phyloP scores from a whole-genome alignment of 2,888 invertebrate genomes.

The Prosopocoilus inquinatus region DNA sequence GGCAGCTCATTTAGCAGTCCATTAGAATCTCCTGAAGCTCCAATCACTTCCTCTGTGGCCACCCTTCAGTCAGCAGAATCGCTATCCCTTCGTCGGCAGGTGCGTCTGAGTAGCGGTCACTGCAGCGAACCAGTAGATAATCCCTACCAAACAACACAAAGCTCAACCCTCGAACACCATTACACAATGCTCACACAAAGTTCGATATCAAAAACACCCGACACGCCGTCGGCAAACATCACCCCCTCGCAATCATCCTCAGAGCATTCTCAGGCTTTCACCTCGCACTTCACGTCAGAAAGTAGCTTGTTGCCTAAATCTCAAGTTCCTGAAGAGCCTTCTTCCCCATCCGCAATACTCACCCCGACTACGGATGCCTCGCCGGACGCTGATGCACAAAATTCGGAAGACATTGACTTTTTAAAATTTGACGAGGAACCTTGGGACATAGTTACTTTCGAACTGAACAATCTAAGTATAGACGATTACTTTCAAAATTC shows the following conservation, averaged over 20 bases:
- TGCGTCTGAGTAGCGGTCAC: conserved; percentile 48
- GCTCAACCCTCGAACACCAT: conserved; percentile 25
- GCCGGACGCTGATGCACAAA: conserved; percentile 39
- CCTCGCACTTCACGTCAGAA: conserved; percentile 44
- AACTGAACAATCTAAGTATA: conserved; percentile 36
- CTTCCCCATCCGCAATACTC: conserved; percentile 60
- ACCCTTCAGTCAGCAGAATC: conserved; percentile 67
- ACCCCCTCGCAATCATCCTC: conserved; percentile 48
- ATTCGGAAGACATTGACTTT: conserved; percentile 43
- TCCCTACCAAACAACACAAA: conserved; percentile 24
- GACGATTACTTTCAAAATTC: conserved; percentile 26
- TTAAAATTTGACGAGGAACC: conserved; percentile 45
- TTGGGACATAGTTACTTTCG: conserved; percentile 48
- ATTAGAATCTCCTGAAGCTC: conserved; percentile 77
- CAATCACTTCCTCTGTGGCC: conserved; percentile 64
- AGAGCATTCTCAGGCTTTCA: conserved; percentile 43
- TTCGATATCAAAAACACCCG: conserved; percentile 59
- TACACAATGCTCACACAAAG: conserved; percentile 33
- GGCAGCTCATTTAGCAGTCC: conserved; percentile 77
- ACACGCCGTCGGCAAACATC: conserved; percentile 68
- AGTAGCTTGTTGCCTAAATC: conserved; percentile 37
- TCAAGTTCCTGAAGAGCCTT: conserved; percentile 39
- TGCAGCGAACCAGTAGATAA: conserved; percentile 37
- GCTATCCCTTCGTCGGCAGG: conserved; percentile 53
- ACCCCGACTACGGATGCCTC: conserved; percentile 55